Base-by-base conservation (phyloP, 2,113 vertebrate species). In the Corythornis madagascariensis region DNA sequence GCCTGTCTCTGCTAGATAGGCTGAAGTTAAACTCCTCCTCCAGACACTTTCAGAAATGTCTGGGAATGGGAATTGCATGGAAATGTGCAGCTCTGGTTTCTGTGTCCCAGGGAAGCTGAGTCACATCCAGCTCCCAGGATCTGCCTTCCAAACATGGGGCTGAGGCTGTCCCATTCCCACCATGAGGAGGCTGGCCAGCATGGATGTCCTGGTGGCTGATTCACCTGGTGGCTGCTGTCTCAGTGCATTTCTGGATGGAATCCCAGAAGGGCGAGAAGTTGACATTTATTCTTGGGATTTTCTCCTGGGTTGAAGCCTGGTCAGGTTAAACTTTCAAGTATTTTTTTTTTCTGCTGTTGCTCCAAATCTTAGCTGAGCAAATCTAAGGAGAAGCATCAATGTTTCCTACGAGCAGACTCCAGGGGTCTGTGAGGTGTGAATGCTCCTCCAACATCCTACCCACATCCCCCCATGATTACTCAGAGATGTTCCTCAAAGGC, bases 61-160 rank as follows among this genome's bases (percentile, higher is more conserved):
- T 92, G 87, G 77, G 81, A 81, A 53, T 78, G 73, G 70, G 93
- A 91, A 94, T 75, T 92, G 91, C 3, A 2, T 72, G 89, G 91
- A 89, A 43, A 72, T 50, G 73, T 26, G 89, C 57, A 72, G 57
- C 81, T 90, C 84, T 78, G 71, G 91, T 93, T 95, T 95, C 91
- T 93, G 63, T 84, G 78, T 89, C 84, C 81, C 74, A 69, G 89
- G 84, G 84, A 95, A 72, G 81, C 93, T 92, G 94, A 95, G 84
- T 93, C 95, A 93, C 61, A 47, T 81, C 77, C 76, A 88, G n/a
- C 71, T 91, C 87, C 78, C 89, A 89, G 84, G 74, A 94, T 45
- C 5, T 72, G 81, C 81, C 74, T 50, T 90, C 45, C 80, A 33
- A 73, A 59, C 42, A 13, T 0, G 1, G n/a, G 67, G 76, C 76